Percentiles rank a stretch among this genome's conserved stretches.
These are phyloP conservation scores for Microplitis manilae DNA, from an alignment of 2,888 invertebrate species.

Conservation along the genomic window DNA sequence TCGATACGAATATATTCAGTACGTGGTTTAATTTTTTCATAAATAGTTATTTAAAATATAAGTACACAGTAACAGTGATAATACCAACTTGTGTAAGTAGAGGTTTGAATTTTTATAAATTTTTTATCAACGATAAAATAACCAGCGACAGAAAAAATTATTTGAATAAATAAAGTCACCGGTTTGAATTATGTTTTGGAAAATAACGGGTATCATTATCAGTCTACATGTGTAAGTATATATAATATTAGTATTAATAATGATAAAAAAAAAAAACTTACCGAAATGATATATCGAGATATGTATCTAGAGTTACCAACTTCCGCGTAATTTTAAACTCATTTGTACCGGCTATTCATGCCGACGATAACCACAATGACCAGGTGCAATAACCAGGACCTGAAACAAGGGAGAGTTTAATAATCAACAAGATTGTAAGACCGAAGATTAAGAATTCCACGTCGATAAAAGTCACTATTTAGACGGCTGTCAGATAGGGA, in stretches of 20 bases:
- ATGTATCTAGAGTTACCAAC: constrained; percentile 32
- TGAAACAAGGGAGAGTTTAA: constrained; percentile 14
- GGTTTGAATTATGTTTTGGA: neutral
- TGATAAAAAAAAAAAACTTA: constrained; percentile 10
- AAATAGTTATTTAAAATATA: neutral
- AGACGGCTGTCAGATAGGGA: neutral
- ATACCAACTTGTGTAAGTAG: too few species aligned
- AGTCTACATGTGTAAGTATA: neutral
- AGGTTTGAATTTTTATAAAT: neutral
- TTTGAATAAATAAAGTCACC: neutral
- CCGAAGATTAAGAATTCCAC: neutral
- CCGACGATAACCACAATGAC: constrained; percentile 34
- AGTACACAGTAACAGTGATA: neutral
- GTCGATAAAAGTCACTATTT: neutral
- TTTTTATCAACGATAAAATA: neutral
- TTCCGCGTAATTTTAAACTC: constrained; percentile 41
- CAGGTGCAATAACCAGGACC: constrained; percentile 30
- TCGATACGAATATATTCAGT: constrained; percentile 11
- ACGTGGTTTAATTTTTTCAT: neutral
- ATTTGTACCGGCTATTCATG: constrained; percentile 34
- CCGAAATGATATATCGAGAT: constrained; percentile 28
- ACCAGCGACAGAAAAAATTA: neutral
- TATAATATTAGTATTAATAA: constrained; percentile 4
- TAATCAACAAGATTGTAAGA: constrained; percentile 1
- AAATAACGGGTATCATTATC: neutral